A percentile compares a stretch with the other conserved stretches of the same genome.
Conservation (phyloP, 2,888 invertebrate genomes). For the Xestia sexstrigata region DNA sequence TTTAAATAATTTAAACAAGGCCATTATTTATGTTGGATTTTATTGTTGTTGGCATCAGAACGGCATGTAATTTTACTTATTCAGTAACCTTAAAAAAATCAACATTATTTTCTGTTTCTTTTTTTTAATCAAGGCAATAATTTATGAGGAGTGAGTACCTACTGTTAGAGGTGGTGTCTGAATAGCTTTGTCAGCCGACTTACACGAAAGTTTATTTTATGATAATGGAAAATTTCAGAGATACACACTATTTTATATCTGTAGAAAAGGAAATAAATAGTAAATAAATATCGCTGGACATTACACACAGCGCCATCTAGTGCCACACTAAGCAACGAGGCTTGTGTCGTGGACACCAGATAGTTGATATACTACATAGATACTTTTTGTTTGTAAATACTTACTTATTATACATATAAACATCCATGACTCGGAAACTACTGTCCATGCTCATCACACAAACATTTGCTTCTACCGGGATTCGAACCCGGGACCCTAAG, state of each 20-base stretch:
- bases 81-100: background rate
- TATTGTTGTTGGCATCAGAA: background rate
- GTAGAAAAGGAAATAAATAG: no score
- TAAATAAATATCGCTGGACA: no score
- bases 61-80: background rate
- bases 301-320: no score
- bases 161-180: background rate
- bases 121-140: background rate
- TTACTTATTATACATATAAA: no score
- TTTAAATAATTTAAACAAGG: slow-evolving; percentile 1
- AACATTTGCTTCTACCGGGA: no score
- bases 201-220: background rate
- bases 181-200: background rate
- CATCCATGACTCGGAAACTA: no score
- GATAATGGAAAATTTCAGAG: background rate
- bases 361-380: no score
- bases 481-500: no score
- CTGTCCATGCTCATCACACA: no score
- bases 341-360: no score
- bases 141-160: background rate
- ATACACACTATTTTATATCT: background rate
- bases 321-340: no score
- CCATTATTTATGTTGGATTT: background rate
- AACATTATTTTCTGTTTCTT: background rate
- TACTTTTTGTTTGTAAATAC: no score